Base-by-base conservation (phyloP, 1,140 invertebrate species). In the Drosophila bipectinata region DNA sequence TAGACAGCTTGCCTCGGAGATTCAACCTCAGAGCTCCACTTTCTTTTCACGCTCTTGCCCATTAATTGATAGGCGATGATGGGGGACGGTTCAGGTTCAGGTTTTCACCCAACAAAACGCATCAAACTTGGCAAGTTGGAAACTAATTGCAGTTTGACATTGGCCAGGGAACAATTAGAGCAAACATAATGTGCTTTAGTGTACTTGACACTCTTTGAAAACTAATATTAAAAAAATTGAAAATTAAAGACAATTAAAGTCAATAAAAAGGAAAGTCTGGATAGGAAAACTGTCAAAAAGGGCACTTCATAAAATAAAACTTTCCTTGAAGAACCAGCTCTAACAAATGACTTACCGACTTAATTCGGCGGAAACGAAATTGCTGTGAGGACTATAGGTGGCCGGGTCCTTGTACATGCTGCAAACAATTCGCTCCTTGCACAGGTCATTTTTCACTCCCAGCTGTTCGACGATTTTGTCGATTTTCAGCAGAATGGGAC, bases 331-430 rank as follows among this genome's bases (percentile, higher is more conserved):
- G 3, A 10, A 3, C 14, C 41, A 15, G 2, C 2, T 44, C 15
- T 44, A 6, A 44, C 3, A 44, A 15, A 7, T 10, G 10, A 85
- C 92, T 93, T 92, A 97, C 96, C 96, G 96, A 93, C 96, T 97
- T 10, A 97, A 92, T 91, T 97, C 95, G 63, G 95, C 95, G 15
- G 96, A 97, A 4, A 97, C 93, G 39, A 97, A 93, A 92, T 97
- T 97, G 88, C 96, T 97, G 90, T 97, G 95, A 1, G 96, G 96
- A 67, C 95, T 94, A 79, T 95, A 97, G 64, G 93, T 93, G 24
- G 93, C 91, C 1, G 96, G 96, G 81, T 95, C 95, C 80, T 95
- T 96, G 92, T 97, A 97, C 93, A 97, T 95, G 63, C 94, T 95
- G 90, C 96, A 97, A 1, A 97, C 94, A 1, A 96, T 93, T 73